Evolutionary conservation across 2,797 vertebrate genomes (phyloP).

Genomic region (Lateolabrax maculatus): DNA sequence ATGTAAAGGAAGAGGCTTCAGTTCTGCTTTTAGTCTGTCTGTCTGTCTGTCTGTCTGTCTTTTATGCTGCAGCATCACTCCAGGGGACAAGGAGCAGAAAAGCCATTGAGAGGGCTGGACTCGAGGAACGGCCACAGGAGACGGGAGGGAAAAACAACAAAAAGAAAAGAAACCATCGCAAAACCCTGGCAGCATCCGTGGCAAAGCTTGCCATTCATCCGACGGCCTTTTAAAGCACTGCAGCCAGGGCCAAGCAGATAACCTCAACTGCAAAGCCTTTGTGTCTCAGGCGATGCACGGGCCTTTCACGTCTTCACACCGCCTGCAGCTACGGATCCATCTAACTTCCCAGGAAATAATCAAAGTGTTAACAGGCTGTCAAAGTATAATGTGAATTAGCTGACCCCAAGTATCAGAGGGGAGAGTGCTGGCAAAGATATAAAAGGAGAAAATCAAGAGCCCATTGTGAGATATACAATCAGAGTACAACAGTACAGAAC

Average conservation of each 20-base stretch:
- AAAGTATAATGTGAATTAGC: slow-evolving; percentile 1
- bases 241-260: slow-evolving; percentile 54
- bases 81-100: slow-evolving; percentile 10
- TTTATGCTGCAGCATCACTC: slow-evolving; percentile 44
- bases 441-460: not conserved
- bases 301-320: slow-evolving; percentile 39
- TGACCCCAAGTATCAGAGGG: not conserved
- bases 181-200: slow-evolving; percentile 46
- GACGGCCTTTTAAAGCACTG: slow-evolving; percentile 44
- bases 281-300: slow-evolving; percentile 41
- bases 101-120: slow-evolving; percentile 27
- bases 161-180: slow-evolving; percentile 49
- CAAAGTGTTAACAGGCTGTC: slow-evolving; percentile 22
- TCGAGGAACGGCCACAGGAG: slow-evolving; percentile 53
- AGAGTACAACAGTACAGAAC: too few species aligned
- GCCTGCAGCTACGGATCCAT: slow-evolving; percentile 44
- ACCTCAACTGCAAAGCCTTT: slow-evolving; percentile 34
- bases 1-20: not conserved
- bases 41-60: too few species aligned
- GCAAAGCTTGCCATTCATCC: slow-evolving; percentile 63
- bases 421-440: not conserved
- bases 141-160: slow-evolving; percentile 52
- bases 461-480: not conserved
- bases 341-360: slow-evolving; percentile 42
- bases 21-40: not conserved